Percentiles rank a stretch among this genome's conserved stretches.
phyloP scores from a whole-genome alignment of 2,113 vertebrate genomes.

The Cairina moschata region DNA sequence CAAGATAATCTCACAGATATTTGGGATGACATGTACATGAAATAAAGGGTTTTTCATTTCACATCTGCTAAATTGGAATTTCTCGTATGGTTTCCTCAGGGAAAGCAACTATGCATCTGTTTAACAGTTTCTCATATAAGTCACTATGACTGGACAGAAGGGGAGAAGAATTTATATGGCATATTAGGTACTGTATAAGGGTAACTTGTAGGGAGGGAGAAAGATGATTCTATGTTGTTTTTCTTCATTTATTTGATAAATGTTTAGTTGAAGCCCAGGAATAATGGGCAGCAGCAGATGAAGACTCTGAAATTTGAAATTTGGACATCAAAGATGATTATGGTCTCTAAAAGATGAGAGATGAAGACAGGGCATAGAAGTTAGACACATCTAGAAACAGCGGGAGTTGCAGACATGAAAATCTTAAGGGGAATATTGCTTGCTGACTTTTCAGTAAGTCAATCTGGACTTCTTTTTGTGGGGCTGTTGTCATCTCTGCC shows the following conservation, averaged over 20 bases:
- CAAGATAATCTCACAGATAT: slow-evolving; percentile 8
- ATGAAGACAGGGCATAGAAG: background rate
- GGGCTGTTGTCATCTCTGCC: background rate
- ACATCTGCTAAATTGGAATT: background rate
- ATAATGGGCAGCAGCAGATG: background rate
- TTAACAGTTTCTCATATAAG: background rate
- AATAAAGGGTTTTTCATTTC: background rate
- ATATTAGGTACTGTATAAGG: background rate
- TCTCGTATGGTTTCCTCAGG: background rate
- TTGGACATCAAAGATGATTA: background rate
- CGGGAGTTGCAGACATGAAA: background rate
- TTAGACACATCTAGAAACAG: background rate
- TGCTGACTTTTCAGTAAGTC: background rate
- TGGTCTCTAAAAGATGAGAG: background rate
- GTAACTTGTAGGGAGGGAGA: background rate
- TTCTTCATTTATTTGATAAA: background rate
- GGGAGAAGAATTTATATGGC: background rate
- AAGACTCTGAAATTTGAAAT: background rate
- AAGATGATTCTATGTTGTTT: background rate
- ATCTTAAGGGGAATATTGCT: background rate
- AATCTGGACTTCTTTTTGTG: background rate
- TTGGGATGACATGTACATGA: background rate
- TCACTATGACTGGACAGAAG: background rate
- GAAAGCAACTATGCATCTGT: background rate
- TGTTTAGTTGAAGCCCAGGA: background rate